phyloP scores from a whole-genome alignment of 2,797 vertebrate genomes.

The Buceros bicornis region DNA sequence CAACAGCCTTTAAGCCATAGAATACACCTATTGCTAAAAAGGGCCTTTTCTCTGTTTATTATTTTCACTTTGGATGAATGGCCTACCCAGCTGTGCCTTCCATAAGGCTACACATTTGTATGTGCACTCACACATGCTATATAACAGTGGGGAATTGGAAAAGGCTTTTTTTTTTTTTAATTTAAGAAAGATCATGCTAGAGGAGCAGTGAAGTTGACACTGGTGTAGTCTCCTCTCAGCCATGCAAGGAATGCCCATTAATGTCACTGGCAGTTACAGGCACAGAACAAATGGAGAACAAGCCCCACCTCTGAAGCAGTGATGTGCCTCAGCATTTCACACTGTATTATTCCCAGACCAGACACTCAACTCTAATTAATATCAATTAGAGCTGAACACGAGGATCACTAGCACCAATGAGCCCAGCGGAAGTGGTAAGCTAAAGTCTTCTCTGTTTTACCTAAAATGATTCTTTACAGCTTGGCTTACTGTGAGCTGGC shows the following conservation, averaged over 20 bases:
- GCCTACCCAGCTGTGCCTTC: not conserved
- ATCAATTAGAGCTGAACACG: not conserved
- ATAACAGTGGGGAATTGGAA: not conserved
- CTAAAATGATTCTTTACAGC: constrained; percentile 59
- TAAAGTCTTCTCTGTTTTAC: constrained; percentile 10
- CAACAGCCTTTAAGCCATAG: not conserved
- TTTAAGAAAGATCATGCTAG: not conserved
- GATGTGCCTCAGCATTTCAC: constrained; percentile 14
- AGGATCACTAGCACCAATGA: not conserved
- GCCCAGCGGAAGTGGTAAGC: not conserved
- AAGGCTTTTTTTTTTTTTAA: not conserved
- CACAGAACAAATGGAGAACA: constrained; percentile 64
- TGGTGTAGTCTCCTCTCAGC: constrained; percentile 35
- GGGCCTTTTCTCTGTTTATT: not conserved
- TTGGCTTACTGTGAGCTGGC: constrained; percentile 13
- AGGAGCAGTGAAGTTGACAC: constrained; percentile 16
- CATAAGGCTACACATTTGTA: not conserved
- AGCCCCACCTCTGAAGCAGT: constrained; percentile 31
- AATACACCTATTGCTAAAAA: not conserved
- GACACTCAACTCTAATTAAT: not conserved
- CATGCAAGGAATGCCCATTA: constrained; percentile 66
- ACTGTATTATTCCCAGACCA: not conserved
- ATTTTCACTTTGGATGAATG: not conserved
- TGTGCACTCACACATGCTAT: not conserved
- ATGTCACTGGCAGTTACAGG: constrained; percentile 58